Evolutionary conservation across 2,888 invertebrate genomes (phyloP).

Genomic region (Byasa hedistus): DNA sequence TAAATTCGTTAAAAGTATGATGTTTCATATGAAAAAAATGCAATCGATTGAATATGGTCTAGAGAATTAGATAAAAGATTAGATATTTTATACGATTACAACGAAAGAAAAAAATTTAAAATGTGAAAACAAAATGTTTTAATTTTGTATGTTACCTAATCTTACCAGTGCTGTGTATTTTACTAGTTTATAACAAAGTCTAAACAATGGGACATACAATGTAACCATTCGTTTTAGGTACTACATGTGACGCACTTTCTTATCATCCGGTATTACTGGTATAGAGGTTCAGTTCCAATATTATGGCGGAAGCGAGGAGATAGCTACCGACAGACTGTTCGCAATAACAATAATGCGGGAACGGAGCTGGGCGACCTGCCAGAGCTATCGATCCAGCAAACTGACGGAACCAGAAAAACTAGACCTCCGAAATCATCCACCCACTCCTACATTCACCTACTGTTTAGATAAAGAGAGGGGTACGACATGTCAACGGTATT

Average conservation of each 20-base stretch:
- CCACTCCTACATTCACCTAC: conserved; percentile 49
- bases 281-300: conserved; percentile 64
- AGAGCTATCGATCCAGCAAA: conserved; percentile 70
- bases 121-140: not conserved
- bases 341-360: conserved; percentile 79
- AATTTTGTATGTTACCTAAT: not conserved
- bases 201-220: not conserved
- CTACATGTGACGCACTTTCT: conserved; percentile 50
- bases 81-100: too few relatives aligned
- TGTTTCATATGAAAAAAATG: conserved; percentile 15
- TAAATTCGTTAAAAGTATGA: conserved; percentile 9
- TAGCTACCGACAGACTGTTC: conserved; percentile 56
- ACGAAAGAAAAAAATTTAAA: not conserved
- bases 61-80: not conserved
- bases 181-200: not conserved
- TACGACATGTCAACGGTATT: conserved; percentile 51
- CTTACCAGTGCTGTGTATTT: not conserved
- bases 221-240: conserved; percentile 30
- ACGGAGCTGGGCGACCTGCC: conserved; percentile 77
- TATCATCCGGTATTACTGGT: conserved; percentile 60
- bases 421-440: conserved; percentile 63
- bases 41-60: not conserved
- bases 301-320: conserved; percentile 68
- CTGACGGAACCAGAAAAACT: conserved; percentile 55
- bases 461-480: conserved; percentile 45